Evolutionary conservation across 2,888 invertebrate genomes (phyloP).

Genomic region (Maniola hyperantus): DNA sequence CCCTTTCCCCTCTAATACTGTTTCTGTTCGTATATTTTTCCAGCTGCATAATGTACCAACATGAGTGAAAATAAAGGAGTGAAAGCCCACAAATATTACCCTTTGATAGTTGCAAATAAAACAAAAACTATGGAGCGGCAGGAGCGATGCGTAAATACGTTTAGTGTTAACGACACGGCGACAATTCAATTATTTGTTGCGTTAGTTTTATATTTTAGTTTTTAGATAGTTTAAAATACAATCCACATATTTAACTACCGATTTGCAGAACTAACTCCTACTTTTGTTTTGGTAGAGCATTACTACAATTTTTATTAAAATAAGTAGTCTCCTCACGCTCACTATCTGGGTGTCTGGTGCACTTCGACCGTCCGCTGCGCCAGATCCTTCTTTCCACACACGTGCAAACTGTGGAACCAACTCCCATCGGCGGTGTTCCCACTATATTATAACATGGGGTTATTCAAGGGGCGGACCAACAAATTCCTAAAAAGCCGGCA

Average conservation of each 20-base stretch:
- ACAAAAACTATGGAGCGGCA: conserved; percentile 10
- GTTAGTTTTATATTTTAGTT: not conserved
- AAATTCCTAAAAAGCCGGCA: no score
- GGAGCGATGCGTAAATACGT: conserved; percentile 1
- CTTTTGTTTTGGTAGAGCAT: no score
- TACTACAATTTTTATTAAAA: no score
- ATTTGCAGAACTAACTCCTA: no score
- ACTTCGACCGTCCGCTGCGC: no score
- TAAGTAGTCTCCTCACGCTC: no score
- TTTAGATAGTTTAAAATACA: not conserved
- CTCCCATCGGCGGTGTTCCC: no score
- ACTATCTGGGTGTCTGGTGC: no score
- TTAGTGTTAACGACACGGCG: conserved; percentile 8
- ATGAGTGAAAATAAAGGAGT: not conserved
- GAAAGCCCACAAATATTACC: conserved; percentile 4
- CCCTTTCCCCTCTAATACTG: not conserved
- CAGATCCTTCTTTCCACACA: no score
- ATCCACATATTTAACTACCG: not conserved
- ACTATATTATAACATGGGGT: no score
- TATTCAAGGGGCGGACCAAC: no score
- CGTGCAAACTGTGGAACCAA: no score
- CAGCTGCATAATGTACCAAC: not conserved
- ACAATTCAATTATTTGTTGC: not conserved
- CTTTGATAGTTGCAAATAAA: conserved; percentile 15
- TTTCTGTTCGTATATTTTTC: not conserved